phyloP scores from a whole-genome alignment of 2,113 vertebrate species.

The Chionodraco myersi region DNA sequence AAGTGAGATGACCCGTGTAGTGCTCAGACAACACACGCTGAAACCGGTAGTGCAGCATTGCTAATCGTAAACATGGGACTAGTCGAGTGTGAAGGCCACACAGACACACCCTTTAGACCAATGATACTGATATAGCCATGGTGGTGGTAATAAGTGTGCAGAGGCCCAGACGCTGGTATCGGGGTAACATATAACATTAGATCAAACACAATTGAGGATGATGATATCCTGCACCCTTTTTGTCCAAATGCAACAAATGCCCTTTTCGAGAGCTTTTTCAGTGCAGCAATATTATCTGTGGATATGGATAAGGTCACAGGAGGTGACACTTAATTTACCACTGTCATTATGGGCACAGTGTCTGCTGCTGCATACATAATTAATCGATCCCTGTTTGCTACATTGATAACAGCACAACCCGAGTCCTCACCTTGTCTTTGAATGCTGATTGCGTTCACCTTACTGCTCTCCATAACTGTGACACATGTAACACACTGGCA shows the following conservation, averaged over 20 bases:
- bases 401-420: constrained; percentile 56
- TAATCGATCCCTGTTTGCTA: constrained; percentile 63
- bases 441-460: constrained; percentile 43
- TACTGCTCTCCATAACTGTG: constrained; percentile 12
- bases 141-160: constrained; percentile 13
- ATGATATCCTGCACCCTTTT: constrained; percentile 33
- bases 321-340: constrained; percentile 72
- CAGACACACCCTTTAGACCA: constrained; percentile 4
- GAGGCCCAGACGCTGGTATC: not conserved
- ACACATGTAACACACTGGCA: constrained; percentile 15
- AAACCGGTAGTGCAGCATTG: constrained; percentile 68
- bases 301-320: constrained; percentile 44
- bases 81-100: not conserved
- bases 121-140: constrained; percentile 24
- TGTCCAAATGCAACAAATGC: constrained; percentile 37
- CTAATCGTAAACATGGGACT: constrained; percentile 62
- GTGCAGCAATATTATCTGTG: constrained; percentile 18
- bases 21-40: constrained; percentile 52
- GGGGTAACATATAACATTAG: not conserved
- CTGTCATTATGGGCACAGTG: constrained; percentile 60
- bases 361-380: constrained; percentile 78
- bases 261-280: constrained; percentile 40
- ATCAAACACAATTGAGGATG: constrained; percentile 46
- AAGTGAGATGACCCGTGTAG: constrained; percentile 60
- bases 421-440: constrained; percentile 47